Evolutionary conservation across 2,888 invertebrate genomes (phyloP), one percentile per base, ranked within the genome.

Genomic region (Drosophila kuntzei): DNA sequence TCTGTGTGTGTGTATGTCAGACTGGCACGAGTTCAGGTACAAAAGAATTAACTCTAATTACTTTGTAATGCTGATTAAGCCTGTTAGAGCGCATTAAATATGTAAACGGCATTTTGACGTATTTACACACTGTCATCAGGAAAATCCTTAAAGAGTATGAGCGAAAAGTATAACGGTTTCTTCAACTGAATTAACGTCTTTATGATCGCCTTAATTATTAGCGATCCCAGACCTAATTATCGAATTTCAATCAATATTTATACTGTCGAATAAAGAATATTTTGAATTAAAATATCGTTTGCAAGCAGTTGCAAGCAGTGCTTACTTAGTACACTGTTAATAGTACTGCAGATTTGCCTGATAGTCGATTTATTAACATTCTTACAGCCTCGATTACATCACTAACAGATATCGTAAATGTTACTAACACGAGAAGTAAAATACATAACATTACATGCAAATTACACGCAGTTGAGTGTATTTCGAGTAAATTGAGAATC

Each of bases 41-140:
- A 89, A 88, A 74, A 77, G 89, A 77, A 84, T 84, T 84, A 88
- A 83, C 80, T 89, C 78, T 84, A 84, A 84, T 84, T 89, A 89
- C 84, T 86, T 84, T 89, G 89, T 84, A 89, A 84, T 84, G 87
- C 84, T 80, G 87, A 88, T 88, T 89, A 83, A 88, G 87, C 80
- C 84, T 75, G 80, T 87, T 79, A 39, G 63, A 67, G 68, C 68
- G 84, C 71, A 73, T 84, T 84, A 86, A 84, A 87, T 82, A 79
- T 86, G 80, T 83, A 84, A 86, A 76, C 88, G 71, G 54, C 63
- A 54, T 63, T 79, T 66, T 60, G 67, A 74, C 87, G 76, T 82
- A 86, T 78, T 85, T 71, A 55, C 49, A 16, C 36, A 51, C 27
- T 49, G 50, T 3, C 25, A 63, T 27, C 22, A 53, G 32, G 14